Base-by-base conservation (phyloP, 2,888 invertebrate species). In the Drosophila nigricruria region DNA sequence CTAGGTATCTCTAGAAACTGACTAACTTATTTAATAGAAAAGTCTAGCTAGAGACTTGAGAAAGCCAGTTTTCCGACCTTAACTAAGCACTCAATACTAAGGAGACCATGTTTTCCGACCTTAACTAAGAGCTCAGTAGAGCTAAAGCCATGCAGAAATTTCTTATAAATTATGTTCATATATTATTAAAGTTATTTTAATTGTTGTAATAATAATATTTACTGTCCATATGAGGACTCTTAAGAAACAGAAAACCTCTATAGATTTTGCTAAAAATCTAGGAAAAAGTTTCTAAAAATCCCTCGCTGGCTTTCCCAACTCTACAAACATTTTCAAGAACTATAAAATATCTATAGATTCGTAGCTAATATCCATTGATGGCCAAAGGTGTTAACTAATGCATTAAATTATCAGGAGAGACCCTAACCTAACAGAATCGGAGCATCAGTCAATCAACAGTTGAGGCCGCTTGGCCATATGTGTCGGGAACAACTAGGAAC, bases 371-470 rank as follows among this genome's bases (percentile, higher is more conserved):
- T 36, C n/a, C 30, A 27, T 45, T 70, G 54, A 73, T 60, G 36
- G 65, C 16, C 30, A 36, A 57, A 59, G 42, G 62, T 73, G 73
- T 73, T 68, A 42, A 59, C 45, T 42, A 61, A 36, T 42, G 45
- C 40, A 60, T 42, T 64, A 70, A 64, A 70, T 59, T 60, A 60
- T 40, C 25, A 36, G 3, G 23, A 9, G 40, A 10, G 30, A 23
- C 38, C 9, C 23, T 6, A 32, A 16, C 9, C 38, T 27, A 32
- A 23, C 56, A n/a, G 27, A 30, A 30, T 45, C 45, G 32, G 25
- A 20, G 36, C 70, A 40, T 27, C 63, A 49, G 79, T 77, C 77
- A 77, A 77, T 77, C 77, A 77, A 43, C 77, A 43, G 43, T 27
- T 50, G 34, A 20, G 56, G 61, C 68, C 16, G 52, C 67, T 27